A percentile compares a stretch with the other conserved stretches of the same genome.
Conservation (phyloP, 2,797 vertebrate genomes). For the Artibeus jamaicensis region DNA sequence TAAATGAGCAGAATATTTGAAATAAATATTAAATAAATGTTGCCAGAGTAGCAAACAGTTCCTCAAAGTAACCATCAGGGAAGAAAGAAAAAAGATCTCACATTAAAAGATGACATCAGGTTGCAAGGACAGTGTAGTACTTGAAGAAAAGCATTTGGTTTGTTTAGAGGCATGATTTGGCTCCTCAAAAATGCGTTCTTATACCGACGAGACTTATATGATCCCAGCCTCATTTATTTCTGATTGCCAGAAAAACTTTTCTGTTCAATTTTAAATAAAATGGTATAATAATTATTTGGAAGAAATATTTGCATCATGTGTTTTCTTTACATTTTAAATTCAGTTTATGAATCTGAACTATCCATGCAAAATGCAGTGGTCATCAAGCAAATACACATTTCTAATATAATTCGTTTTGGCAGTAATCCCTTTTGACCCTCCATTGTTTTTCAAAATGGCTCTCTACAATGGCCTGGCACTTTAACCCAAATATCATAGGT, state of each 20-base stretch:
- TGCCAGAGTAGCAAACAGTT: not conserved
- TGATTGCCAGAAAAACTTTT: not conserved
- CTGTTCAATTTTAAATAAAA: not conserved
- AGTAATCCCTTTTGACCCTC: not conserved
- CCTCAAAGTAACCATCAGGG: not conserved
- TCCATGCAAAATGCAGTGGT: not conserved
- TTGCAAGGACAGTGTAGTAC: rapidly evolving
- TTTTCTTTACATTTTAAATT: not conserved
- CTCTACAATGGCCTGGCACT: not conserved
- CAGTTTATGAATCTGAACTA: not conserved
- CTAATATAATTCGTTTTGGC: not conserved
- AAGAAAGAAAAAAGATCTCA: not conserved
- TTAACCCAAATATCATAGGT: not conserved
- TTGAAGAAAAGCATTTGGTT: not conserved
- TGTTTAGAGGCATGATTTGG: not conserved
- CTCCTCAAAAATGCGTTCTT: not conserved
- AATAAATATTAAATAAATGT: not conserved
- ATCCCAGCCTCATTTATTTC: not conserved
- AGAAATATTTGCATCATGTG: not conserved
- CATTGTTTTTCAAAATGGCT: not conserved
- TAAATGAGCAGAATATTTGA: not conserved
- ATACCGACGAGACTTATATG: not conserved
- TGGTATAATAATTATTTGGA: not conserved
- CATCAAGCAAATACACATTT: not conserved
- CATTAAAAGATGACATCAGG: not conserved